Evolutionary conservation across 2,797 vertebrate species (phyloP), one percentile per base, ranked within the genome.

Genomic region (Apogon hyalosoma): DNA sequence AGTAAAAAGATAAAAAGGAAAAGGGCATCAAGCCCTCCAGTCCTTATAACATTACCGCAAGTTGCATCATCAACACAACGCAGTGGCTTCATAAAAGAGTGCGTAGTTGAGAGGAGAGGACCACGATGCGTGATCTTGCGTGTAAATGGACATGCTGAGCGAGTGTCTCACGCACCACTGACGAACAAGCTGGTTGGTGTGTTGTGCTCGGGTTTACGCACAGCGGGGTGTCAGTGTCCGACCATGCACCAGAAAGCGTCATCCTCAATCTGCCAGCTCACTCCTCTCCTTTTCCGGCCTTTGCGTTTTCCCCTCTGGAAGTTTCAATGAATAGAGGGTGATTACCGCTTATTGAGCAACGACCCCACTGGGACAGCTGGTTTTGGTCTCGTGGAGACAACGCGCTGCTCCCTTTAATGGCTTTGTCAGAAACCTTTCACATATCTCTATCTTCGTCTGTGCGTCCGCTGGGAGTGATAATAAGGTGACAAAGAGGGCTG

Each of bases 31-130:
- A 63, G 65, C 63, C 75, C 62, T 72, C 60, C 56, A 33, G 71
- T 63, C 56, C 39, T 80, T 55, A 78, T 40, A 79, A 69, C 75
- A 63, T 93, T 90, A 68, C 91, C 64, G 50, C 52, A 28, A 65
- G 82, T 92, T 92, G 78, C 90, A 82, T 91, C 89, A 92, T 67
- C 79, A 84, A 59, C 75, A 64, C 87, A 79, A 73, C 70, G 54
- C 62, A 18, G 56, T 13, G 63, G 74, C 62, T 78, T 71, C 48
- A 18, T 51, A 65, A 68, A 48, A 51, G 51, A 16, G 63, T 58
- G 55, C 21, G 50, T 15, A 51, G 18, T 8, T 45, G 62, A 38
- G 61, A 49, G 33, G 31, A 46, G 75, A 39, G 16, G 48, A 76
- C 31, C 46, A 51, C 43, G 36, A 42, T 46, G 76, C 63, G 75